These are phyloP conservation scores for Apamea anceps DNA, from an alignment of 2,888 invertebrate species.

Conservation along the genomic window DNA sequence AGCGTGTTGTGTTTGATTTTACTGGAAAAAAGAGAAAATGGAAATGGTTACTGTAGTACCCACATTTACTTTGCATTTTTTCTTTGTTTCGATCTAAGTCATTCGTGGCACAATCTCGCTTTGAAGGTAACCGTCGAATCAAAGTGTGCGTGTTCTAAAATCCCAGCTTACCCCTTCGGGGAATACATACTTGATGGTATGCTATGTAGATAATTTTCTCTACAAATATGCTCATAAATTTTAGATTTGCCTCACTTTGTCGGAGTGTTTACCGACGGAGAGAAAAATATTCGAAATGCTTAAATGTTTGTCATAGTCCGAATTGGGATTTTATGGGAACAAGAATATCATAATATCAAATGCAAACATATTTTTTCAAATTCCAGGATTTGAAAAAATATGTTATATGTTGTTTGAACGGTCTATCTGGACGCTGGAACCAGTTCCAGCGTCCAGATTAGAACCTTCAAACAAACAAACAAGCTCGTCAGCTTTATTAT, in stretches of 20 bases:
- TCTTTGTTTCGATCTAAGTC: neutral
- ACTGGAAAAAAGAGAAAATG: neutral
- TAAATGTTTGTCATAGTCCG: too few species aligned
- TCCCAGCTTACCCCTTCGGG: neutral
- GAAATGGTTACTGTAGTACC: neutral
- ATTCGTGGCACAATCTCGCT: neutral
- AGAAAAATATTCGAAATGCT: too few species aligned
- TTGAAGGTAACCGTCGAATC: neutral
- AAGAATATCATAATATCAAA: too few species aligned
- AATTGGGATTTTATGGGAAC: too few species aligned
- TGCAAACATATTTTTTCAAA: too few species aligned
- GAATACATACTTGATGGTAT: neutral
- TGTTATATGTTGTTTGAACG: too few species aligned
- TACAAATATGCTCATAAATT: neutral
- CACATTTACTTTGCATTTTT: neutral
- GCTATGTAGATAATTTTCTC: neutral
- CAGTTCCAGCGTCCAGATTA: too few species aligned
- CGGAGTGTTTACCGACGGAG: neutral
- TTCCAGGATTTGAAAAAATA: too few species aligned
- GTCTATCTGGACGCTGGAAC: too few species aligned
- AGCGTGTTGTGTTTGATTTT: neutral
- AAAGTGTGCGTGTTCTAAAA: neutral
- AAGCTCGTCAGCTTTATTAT: too few species aligned
- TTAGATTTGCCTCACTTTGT: neutral
- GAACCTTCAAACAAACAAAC: too few species aligned